A percentile compares a stretch with the other conserved stretches of the same genome.
These are phyloP conservation scores for Silurus asotus DNA, from an alignment of 2,113 vertebrate genomes.

Conservation along the genomic window DNA sequence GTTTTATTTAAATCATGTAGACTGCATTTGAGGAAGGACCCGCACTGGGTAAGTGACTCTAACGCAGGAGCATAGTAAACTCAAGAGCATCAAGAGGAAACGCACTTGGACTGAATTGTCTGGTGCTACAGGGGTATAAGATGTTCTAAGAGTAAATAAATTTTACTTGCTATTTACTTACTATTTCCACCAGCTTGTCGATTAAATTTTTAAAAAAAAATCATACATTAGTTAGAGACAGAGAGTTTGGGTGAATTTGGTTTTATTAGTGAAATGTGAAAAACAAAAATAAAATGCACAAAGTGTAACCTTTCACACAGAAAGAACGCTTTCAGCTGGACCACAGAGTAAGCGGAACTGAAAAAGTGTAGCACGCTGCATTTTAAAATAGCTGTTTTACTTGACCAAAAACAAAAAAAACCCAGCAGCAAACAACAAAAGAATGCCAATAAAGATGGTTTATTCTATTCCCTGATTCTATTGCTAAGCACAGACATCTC, in stretches of 20 bases:
- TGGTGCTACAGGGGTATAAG: background rate
- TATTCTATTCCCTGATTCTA: background rate
- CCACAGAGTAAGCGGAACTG: background rate
- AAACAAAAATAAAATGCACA: background rate
- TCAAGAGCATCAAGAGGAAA: background rate
- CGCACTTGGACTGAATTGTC: background rate
- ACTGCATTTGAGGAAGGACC: background rate
- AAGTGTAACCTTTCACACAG: background rate
- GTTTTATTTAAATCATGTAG: background rate
- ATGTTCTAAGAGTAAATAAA: background rate
- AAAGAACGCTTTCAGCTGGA: too few species aligned
- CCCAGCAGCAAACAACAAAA: too few species aligned
- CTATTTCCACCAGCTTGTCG: background rate
- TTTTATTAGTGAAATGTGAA: constrained; percentile 28
- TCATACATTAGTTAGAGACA: background rate
- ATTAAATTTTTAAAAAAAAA: background rate
- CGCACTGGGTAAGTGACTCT: too few species aligned
- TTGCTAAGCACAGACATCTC: background rate
- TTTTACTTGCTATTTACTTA: too few species aligned
- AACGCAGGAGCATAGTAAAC: background rate
- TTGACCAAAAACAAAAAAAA: background rate
- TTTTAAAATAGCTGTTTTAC: background rate
- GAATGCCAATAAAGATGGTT: background rate
- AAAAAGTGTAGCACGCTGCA: background rate
- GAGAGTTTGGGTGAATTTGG: background rate